Base-by-base conservation (phyloP, 92 coral and sea anemone species). In the Epizoanthus scotinus region DNA sequence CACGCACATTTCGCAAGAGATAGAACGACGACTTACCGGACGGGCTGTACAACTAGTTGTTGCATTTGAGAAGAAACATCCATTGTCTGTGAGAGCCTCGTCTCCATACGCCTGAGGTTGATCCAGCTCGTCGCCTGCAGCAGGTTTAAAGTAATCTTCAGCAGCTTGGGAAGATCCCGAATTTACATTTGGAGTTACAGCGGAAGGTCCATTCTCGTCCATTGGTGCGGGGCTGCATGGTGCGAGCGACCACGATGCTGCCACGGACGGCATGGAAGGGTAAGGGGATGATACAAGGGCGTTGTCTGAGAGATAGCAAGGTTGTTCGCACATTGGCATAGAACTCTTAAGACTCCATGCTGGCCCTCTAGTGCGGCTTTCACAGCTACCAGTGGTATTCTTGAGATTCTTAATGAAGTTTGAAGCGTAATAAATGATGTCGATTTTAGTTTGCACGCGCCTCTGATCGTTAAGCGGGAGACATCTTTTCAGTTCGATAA, bases 371-470 rank as follows among this genome's bases (percentile, higher is more conserved):
- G 14, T 75, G 55, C 68, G 81, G 12, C 81, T 67, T 10, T 75
- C 81, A 24, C 40, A 22, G 55, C 34, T 57, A 12, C 31, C 47
- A 26, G 14, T 60, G 24, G 67, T 58, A 10, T 21, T 57, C 50
- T 58, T 79, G 22, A 87, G 85, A 42, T 54, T 38, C 36, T 78
- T 56, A 12, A 87, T 87, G 49, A 83, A 53, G 14, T 75, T 82
- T 55, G 71, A 54, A 20, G 91, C 91, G 6, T 83, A 79, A 38
- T 71, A 73, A 18, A 88, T 68, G 19, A 88, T 68, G 42, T 84
- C 91, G 66, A 88, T 79, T 34, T 88, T 84, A 5, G 91, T 84
- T 13, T 86, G 73, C 38, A 77, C 44, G 34, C 79, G 70, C 54
- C 52, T 79, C 31, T 74, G 75, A 36, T 75, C 81, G 28, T 38